Conservation (phyloP, 1,140 invertebrate genomes). For the Drosophila watanabei region DNA sequence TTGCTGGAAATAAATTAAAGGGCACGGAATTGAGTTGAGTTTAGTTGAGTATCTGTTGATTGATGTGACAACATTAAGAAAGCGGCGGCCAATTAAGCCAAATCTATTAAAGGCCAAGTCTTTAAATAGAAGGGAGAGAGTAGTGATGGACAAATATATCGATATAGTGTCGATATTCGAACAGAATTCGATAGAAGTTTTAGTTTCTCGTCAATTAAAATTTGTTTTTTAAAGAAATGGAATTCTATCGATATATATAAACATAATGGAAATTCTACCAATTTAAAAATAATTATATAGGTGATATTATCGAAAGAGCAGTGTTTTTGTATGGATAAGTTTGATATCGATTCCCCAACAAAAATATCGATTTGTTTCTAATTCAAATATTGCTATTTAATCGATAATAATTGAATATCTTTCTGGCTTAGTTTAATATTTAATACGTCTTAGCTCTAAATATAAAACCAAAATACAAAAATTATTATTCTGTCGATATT, state of each 20-base stretch:
- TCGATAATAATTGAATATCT: not conserved
- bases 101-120: slow-evolving; percentile 58
- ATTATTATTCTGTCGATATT: not conserved
- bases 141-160: not conserved
- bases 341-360: not conserved
- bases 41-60: slow-evolving; percentile 70
- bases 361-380: not conserved
- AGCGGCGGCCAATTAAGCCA: slow-evolving; percentile 77
- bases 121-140: slow-evolving; percentile 1
- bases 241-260: no score
- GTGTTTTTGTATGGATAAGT: no score
- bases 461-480: not conserved
- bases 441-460: no score
- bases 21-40: slow-evolving; percentile 28
- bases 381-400: not conserved
- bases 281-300: not conserved
- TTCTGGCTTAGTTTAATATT: not conserved
- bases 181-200: not conserved
- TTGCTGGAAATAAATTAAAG: slow-evolving; percentile 28
- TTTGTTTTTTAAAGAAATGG: no score
- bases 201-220: no score
- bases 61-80: slow-evolving; percentile 78
- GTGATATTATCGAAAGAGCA: no score
- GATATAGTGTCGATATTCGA: not conserved
- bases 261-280: rapidly evolving